Evolutionary conservation across 2,113 vertebrate species (phyloP).

Genomic region (Apodemus speciosus): DNA sequence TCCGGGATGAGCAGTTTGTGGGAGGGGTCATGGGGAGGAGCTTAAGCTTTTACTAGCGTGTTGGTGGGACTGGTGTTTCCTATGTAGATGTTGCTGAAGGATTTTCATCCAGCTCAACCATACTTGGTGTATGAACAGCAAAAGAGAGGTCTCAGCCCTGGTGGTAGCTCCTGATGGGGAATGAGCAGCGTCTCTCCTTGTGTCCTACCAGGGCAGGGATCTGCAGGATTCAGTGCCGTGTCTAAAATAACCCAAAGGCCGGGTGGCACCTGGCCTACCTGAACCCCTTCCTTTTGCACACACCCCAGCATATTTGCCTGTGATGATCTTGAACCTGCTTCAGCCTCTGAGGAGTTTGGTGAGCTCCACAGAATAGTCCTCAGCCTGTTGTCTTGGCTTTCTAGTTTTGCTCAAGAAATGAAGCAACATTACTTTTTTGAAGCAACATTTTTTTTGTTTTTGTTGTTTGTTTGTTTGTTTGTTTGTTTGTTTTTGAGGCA

Average conservation of each 20-base stretch:
- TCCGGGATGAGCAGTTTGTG: constrained; percentile 33
- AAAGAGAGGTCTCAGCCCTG: background rate
- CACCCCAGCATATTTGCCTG: background rate
- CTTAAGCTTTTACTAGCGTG: background rate
- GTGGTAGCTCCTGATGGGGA: background rate
- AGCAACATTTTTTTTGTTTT: no score
- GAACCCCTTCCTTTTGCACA: constrained; percentile 5
- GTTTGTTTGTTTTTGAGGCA: constrained; percentile 25
- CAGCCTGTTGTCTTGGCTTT: background rate
- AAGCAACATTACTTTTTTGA: no score
- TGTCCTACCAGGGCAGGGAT: background rate
- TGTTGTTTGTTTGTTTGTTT: no score
- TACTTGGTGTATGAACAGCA: constrained; percentile 49
- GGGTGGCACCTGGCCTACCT: background rate
- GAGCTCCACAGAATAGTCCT: background rate
- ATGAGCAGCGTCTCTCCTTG: background rate
- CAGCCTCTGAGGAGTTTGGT: background rate
- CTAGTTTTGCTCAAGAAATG: background rate
- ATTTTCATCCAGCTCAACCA: background rate
- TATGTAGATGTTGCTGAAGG: constrained; percentile 21
- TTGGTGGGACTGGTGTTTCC: constrained; percentile 54
- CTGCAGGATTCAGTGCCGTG: background rate
- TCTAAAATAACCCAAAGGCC: background rate
- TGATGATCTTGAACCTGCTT: background rate
- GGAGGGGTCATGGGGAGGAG: background rate